Conservation (phyloP, 2,888 invertebrate genomes). For the Tipula unca region DNA sequence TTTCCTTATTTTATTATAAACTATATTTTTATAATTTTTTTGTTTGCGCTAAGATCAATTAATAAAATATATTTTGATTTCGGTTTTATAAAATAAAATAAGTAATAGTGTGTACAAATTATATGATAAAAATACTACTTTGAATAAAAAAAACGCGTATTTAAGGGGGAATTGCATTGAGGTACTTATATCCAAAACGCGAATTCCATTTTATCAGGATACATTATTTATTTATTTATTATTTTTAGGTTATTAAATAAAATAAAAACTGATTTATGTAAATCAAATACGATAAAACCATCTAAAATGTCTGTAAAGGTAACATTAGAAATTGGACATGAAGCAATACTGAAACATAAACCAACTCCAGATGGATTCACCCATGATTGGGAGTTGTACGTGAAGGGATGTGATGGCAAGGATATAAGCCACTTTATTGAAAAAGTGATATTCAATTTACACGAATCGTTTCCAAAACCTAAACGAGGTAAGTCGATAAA, state of each 20-base stretch:
- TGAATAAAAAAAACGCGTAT: not conserved
- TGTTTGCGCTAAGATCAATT: not conserved
- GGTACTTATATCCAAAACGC: not conserved
- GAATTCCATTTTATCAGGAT: not conserved
- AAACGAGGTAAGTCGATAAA: constrained; percentile 61
- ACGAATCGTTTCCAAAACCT: constrained; percentile 87
- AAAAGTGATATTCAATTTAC: constrained; percentile 83
- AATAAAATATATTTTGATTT: not conserved
- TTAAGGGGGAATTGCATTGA: not conserved
- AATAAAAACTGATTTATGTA: not conserved
- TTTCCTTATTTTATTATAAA: not conserved
- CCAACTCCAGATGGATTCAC: constrained; percentile 86
- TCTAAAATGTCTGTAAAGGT: constrained; percentile 59
- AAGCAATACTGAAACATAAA: constrained; percentile 70
- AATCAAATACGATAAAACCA: not conserved
- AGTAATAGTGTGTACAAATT: not conserved
- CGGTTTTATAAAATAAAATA: not conserved
- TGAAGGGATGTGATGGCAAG: constrained; percentile 77
- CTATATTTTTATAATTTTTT: not conserved
- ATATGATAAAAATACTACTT: not conserved
- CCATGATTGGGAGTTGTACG: constrained; percentile 96
- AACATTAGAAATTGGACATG: constrained; percentile 87
- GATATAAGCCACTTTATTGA: constrained; percentile 88
- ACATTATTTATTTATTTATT: not conserved
- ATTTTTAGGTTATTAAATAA: not conserved